phyloP scores from a whole-genome alignment of 2,797 vertebrate genomes.

The Echiichthys vipera region DNA sequence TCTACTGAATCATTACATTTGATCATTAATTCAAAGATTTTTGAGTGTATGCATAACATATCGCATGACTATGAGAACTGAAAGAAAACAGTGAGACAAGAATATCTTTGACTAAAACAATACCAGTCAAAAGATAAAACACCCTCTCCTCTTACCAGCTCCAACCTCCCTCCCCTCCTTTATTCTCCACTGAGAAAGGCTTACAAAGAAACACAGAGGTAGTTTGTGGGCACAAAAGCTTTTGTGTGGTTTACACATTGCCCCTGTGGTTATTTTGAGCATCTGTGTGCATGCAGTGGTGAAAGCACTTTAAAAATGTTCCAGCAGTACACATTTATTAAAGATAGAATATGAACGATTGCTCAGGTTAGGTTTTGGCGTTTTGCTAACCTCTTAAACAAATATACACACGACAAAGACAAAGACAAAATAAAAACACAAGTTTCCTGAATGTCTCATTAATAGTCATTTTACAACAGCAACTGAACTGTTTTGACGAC shows the following conservation, averaged over 20 bases:
- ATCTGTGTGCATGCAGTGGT: constrained; percentile 3
- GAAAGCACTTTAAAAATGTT: constrained; percentile 2
- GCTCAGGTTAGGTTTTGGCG: neutral
- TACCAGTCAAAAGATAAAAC: constrained; percentile 2
- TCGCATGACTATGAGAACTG: neutral
- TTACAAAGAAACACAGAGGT: constrained; percentile 11
- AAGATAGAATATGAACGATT: neutral
- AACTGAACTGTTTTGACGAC: neutral
- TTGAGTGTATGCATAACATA: constrained; percentile 7
- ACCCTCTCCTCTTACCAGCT: neutral
- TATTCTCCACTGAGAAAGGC: neutral
- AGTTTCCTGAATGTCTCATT: neutral
- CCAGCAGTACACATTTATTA: constrained; percentile 12
- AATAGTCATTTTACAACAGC: neutral
- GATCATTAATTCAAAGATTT: constrained; percentile 10
- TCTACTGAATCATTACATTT: neutral
- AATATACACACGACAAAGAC: neutral
- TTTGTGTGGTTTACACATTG: constrained; percentile 32
- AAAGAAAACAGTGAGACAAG: neutral
- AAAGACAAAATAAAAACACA: neutral
- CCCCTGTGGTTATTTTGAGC: constrained; percentile 38
- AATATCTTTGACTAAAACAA: neutral
- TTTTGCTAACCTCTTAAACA: neutral
- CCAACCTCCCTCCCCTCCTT: neutral
- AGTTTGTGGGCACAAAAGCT: constrained; percentile 26